Base-by-base conservation (phyloP, 1,140 invertebrate species). In the Drosophila kikkawai region DNA sequence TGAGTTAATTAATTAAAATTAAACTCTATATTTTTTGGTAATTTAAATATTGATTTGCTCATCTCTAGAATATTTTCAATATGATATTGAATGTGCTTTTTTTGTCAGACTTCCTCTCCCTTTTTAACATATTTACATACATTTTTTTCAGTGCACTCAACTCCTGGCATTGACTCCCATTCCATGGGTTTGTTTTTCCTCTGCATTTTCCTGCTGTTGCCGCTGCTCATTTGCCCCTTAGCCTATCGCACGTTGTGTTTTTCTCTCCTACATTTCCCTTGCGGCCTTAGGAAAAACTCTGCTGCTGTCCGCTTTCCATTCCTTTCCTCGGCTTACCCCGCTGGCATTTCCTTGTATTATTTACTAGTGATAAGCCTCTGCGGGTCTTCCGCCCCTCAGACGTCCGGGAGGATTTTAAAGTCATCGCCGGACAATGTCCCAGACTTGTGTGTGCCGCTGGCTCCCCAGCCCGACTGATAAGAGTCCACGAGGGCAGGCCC, bases 321-420 rank as follows among this genome's bases (percentile, higher is more conserved):
- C 9, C 19, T 58, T 58, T 6, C 26, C 34, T 19, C 55, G 36
- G 47, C 61, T 61, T 11, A 15, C 67, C 70, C 53, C 42, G 60
- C 55, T 41, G 61, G 47, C 69, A 59, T 66, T 77, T 70, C 64
- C 63, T 73, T 73, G 67, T 75, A 77, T 82, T 84, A 77, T 88
- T 90, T 87, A 78, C 63, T 71, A 59, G 61, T 82, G 85, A 90
- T 91, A 90, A 90, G 86, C 79, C 81, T 39, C 79, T 82, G 81
- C 79, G 75, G 79, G 85, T 88, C 85, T 88, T 87, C 84, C 66
- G 73, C 69, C 68, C 60, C 48, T 56, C 67, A 56, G 63, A 32
- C 39, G 78, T 48, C 69, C 74, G 66, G 70, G 75, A 90, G 85
- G 85, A 90, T 90, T 90, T 82, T 58, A 75, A 68, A 67, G 70